A percentile compares a stretch with the other conserved stretches of the same genome.
Conservation (phyloP, 2,797 vertebrate genomes). For the Stomatorhinus walkeri region DNA sequence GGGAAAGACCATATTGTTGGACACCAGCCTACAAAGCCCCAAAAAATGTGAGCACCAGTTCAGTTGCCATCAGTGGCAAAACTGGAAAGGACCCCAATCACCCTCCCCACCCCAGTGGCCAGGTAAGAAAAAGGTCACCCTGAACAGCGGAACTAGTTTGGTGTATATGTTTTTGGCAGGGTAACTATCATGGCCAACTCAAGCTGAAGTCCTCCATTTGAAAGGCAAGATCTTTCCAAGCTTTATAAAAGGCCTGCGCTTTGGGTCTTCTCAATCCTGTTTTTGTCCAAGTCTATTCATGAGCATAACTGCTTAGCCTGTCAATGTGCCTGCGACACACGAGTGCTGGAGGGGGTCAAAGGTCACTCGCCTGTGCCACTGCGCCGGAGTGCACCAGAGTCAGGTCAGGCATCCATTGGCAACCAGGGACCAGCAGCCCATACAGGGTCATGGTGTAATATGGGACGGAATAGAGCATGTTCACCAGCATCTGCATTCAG, state of each 20-base stretch:
- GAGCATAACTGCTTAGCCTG: not conserved
- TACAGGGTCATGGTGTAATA: slow-evolving; percentile 75
- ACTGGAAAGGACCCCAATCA: not conserved
- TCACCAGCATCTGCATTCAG: slow-evolving; percentile 75
- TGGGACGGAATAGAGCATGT: slow-evolving; percentile 84
- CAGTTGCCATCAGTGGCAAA: not conserved
- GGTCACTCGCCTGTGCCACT: slow-evolving; percentile 73
- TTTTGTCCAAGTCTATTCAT: not conserved
- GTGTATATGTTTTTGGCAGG: not conserved
- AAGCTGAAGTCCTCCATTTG: not conserved
- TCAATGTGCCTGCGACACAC: not conserved
- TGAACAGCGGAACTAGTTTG: not conserved
- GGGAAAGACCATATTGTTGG: not conserved
- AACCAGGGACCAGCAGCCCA: slow-evolving; percentile 79
- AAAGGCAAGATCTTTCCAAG: not conserved
- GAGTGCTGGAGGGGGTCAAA: not conserved
- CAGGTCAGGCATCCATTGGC: slow-evolving; percentile 83
- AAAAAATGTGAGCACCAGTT: not conserved
- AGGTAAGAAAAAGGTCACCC: not conserved
- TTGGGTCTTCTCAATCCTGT: not conserved
- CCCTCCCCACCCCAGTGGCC: not conserved
- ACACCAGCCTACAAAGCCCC: not conserved
- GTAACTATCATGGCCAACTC: not conserved
- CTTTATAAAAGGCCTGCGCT: not conserved
- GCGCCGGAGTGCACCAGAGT: slow-evolving; percentile 82